Percentiles rank a stretch among this genome's conserved stretches.
phyloP scores from a whole-genome alignment of 2,888 invertebrate species.

The Anoplius nigerrimus region DNA sequence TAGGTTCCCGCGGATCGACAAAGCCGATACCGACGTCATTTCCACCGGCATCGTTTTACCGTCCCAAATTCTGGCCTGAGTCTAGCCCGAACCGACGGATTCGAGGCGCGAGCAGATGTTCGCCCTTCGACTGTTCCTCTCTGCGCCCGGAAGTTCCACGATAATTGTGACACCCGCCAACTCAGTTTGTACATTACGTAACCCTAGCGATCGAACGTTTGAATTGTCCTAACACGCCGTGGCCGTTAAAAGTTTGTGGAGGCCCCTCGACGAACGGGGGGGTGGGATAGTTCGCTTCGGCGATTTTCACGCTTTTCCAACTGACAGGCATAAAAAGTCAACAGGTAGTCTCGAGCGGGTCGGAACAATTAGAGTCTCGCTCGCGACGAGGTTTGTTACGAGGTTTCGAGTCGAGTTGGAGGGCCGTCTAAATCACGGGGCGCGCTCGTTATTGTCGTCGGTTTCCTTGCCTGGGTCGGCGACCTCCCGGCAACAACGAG shows the following conservation, averaged over 20 bases:
- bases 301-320: neutral
- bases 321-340: no score
- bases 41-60: neutral
- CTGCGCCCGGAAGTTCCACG: no score
- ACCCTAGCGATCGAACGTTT: no score
- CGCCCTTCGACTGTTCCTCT: no score
- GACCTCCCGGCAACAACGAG: conserved; percentile 46
- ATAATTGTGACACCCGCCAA: no score
- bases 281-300: no score
- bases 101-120: neutral
- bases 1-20: no score
- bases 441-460: neutral
- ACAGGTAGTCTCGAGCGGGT: neutral
- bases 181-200: no score
- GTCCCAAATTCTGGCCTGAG: neutral
- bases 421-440: conserved; percentile 1
- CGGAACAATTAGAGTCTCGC: no score
- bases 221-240: no score
- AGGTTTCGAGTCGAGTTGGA: conserved; percentile 1
- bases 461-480: conserved; percentile 15
- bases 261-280: no score
- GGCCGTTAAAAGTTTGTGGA: no score
- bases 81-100: neutral
- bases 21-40: neutral
- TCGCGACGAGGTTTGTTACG: neutral